Base-by-base conservation (phyloP, 1,140 invertebrate species). In the Bombus affinis region DNA sequence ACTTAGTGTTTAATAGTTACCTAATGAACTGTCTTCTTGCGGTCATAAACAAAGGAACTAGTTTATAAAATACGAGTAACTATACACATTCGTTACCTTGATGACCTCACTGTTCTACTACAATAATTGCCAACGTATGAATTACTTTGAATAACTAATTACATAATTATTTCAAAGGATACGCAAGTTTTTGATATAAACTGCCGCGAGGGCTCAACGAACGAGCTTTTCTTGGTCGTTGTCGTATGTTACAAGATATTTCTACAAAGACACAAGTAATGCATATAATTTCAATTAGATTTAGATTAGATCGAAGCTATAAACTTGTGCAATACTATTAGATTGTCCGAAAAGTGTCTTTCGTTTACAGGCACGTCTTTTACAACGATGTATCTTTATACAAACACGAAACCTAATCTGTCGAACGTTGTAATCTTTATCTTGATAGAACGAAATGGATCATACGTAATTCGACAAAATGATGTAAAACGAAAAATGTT, bases 1-100 rank as follows among this genome's bases (percentile, higher is more conserved):
- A 37, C 66, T 15, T 10, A 37, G 35, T 37, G 37, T 37, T 22
- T 70, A 39, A 71, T 42, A 71, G 25, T 71, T 42, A 25, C 12
- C 37, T 71, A 71, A 71, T 71, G 70, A 42, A 71, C 70, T 71
- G 68, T 71, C 10, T 71, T 71, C 22, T 10, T n/a, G 8, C 37
- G 37, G 37, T 42, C 5, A 42, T 71, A 71, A 71, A 71, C 12
- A 37, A 71, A n/a, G 28, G 25, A 42, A 28, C 70, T 42, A 71
- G 37, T 28, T 71, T n/a, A n/a, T 71, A n/a, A 71, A 71, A 71
- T 25, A 39, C 28, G 39, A 71, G 6, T 39, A 71, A 4, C 37
- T 39, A 39, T 37, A 13, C 10, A 3, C 12, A 42, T 42, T 25
- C 70, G 70, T 42, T 71, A 42, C 37, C 25, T 71, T 15, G 15